Evolutionary conservation across 2,888 invertebrate species (phyloP).

Genomic region (Dinocampus coccinellae): DNA sequence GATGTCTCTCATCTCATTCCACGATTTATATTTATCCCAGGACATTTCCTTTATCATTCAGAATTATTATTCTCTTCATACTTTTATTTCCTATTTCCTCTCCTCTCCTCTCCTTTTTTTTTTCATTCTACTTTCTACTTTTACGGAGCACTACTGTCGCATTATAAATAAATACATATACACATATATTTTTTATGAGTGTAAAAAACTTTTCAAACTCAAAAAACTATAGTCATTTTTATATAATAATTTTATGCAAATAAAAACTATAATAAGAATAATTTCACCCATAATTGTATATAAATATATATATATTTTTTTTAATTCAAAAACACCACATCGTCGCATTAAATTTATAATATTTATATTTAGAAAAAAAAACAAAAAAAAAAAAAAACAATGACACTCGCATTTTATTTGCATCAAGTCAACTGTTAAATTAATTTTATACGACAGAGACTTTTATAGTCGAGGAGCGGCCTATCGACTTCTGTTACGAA

Average conservation of each 20-base stretch:
- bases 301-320: neutral
- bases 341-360: neutral
- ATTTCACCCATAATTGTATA: neutral
- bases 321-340: neutral
- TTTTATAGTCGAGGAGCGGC: neutral
- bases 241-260: neutral
- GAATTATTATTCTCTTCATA: neutral
- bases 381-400: neutral
- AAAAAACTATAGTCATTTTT: neutral
- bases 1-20: conserved; percentile 21
- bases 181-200: neutral
- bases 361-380: neutral
- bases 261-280: neutral
- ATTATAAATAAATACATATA: neutral
- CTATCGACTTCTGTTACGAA: neutral
- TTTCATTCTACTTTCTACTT: neutral
- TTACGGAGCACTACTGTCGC: neutral
- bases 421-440: neutral
- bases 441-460: neutral
- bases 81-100: neutral
- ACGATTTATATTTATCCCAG: neutral
- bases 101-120: too few relatives aligned
- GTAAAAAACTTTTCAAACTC: neutral
- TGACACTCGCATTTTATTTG: neutral
- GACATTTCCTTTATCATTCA: neutral